phyloP scores from a whole-genome alignment of 2,113 vertebrate species.

The Isichthys henryi region DNA sequence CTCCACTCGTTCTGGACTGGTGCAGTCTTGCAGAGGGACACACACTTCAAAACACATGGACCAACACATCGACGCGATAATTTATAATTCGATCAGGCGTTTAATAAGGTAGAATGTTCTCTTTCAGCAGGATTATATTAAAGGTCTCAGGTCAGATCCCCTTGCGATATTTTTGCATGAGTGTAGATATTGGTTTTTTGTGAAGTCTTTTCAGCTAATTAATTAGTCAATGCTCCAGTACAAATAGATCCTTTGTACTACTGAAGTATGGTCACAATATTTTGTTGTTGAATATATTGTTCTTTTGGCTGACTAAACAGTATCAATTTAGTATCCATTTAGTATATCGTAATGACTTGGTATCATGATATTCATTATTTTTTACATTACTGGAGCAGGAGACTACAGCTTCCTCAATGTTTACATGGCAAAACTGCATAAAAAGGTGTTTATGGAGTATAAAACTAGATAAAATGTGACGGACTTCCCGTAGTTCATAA shows the following conservation, averaged over 20 bases:
- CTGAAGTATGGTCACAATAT: neutral
- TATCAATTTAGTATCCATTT: neutral
- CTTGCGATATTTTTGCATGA: neutral
- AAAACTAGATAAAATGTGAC: neutral
- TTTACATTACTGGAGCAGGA: neutral
- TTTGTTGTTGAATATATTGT: neutral
- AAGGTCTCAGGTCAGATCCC: neutral
- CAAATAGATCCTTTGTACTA: neutral
- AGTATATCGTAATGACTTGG: neutral
- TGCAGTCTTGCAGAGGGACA: neutral
- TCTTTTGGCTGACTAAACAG: neutral
- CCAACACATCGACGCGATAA: neutral
- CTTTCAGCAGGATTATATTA: neutral
- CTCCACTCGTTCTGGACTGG: neutral
- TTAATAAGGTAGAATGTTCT: neutral
- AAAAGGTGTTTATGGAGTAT: neutral
- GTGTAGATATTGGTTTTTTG: neutral
- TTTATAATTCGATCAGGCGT: neutral
- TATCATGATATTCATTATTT: neutral
- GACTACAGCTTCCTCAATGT: neutral
- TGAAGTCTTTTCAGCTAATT: neutral
- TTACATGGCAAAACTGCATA: neutral
- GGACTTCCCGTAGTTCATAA: neutral
- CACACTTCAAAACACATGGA: neutral
- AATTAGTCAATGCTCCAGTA: neutral